These are phyloP conservation scores for Tanaodytes sp. DNA, from an alignment of 2,888 invertebrate genomes.

Conservation along the genomic window DNA sequence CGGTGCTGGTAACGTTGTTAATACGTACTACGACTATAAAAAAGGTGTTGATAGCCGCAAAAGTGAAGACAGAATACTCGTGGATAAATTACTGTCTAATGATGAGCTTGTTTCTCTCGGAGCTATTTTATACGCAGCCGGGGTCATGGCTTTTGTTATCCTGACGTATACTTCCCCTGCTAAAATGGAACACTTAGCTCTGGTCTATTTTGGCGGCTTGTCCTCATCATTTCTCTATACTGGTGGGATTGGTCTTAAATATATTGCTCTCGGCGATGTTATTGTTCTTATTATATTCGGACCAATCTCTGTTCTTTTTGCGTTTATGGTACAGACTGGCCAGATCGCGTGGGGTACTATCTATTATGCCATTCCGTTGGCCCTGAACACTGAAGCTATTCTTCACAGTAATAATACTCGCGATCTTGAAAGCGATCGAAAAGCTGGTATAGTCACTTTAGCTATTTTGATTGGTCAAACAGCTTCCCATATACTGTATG, in stretches of 20 bases:
- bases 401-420: slow-evolving; percentile 95
- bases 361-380: slow-evolving; percentile 93
- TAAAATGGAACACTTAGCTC: slow-evolving; percentile 93
- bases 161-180: slow-evolving; percentile 88
- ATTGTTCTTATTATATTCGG: slow-evolving; percentile 94
- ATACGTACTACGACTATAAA: slow-evolving; percentile 95
- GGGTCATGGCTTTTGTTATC: slow-evolving; percentile 87
- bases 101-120: slow-evolving; percentile 90
- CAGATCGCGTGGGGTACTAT: slow-evolving; percentile 91
- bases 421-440: slow-evolving; percentile 89
- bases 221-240: slow-evolving; percentile 97
- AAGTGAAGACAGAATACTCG: slow-evolving; percentile 94
- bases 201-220: slow-evolving; percentile 95
- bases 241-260: slow-evolving; percentile 95
- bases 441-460: slow-evolving; percentile 93
- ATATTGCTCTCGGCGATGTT: slow-evolving; percentile 94
- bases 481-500: slow-evolving; percentile 92
- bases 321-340: slow-evolving; percentile 94
- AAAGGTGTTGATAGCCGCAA: slow-evolving; percentile 94
- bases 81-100: slow-evolving; percentile 90
- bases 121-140: slow-evolving; percentile 88
- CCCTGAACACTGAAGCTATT: slow-evolving; percentile 95
- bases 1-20: slow-evolving; percentile 96
- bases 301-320: slow-evolving; percentile 93
- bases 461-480: slow-evolving; percentile 95